phyloP scores from a whole-genome alignment of 1,140 invertebrate genomes.

The Ridgeia piscesae region DNA sequence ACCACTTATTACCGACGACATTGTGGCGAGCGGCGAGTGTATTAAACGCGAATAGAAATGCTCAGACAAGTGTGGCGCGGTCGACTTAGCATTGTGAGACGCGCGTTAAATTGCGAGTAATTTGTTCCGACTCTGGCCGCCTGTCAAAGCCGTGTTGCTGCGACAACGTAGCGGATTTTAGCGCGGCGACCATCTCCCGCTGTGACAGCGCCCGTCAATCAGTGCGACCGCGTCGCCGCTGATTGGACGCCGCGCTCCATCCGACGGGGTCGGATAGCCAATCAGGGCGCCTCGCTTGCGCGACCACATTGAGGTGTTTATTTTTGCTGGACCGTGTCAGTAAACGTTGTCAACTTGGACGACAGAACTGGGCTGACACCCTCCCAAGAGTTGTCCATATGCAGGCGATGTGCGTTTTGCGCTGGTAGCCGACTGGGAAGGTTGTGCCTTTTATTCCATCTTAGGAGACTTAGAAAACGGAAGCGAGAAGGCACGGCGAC shows the following conservation, averaged over 20 bases:
- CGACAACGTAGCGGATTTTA: background rate
- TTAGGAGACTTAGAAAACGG: background rate
- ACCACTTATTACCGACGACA: background rate
- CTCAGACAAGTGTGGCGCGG: slow-evolving; percentile 2
- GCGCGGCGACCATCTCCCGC: background rate
- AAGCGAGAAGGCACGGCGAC: background rate
- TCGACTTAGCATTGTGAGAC: background rate
- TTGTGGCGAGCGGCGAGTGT: background rate
- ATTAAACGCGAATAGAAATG: background rate
- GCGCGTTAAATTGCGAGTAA: slow-evolving; percentile 4
- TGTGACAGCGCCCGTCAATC: background rate
- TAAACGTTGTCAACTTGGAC: background rate
- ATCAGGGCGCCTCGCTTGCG: background rate
- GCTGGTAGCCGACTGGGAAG: background rate
- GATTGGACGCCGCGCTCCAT: background rate
- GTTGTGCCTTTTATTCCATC: background rate
- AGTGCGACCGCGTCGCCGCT: background rate
- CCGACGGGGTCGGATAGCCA: background rate
- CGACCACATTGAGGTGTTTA: background rate
- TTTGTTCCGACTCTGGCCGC: background rate
- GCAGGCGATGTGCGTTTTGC: background rate
- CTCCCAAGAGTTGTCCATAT: background rate
- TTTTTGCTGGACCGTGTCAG: background rate
- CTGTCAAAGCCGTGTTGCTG: slow-evolving; percentile 3
- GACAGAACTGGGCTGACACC: background rate